Evolutionary conservation across 1,140 invertebrate genomes (phyloP), one percentile per base, ranked within the genome.

Genomic region (Sinonovacula constricta): DNA sequence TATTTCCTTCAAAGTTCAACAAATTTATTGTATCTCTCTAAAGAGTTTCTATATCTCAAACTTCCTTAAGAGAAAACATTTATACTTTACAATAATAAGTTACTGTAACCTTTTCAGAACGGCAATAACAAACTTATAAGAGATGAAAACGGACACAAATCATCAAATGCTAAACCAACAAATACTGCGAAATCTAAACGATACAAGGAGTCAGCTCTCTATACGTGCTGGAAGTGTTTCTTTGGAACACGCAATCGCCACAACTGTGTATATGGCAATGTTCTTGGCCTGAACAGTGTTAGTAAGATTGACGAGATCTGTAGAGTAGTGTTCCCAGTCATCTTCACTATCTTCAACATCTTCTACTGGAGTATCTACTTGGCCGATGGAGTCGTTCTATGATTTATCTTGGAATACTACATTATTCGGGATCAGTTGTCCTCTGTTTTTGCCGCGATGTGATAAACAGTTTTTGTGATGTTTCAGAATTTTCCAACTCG

Each of bases 251-350:
- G 79, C 2, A 78, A 74, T 33, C 62, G 36, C 10, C 53, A 68
- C 30, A 49, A 68, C 28, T 53, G 24, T 14, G 15, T 68, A 56
- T 39, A 30, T 53, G 22, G 63, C 30, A 45, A 60, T 71, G 66
- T 65, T 15, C 51, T 82, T 26, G 87, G 85, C 2, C 69, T 87
- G 3, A 88, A 89, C 77, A 89, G 88, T 72, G 85, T 89, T 53
- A 91, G 90, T 72, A 89, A 91, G 85, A 91, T 93, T 39, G 93
- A 93, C 83, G 91, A 91, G 18, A 88, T 91, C 33, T 84, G 92
- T 4, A 77, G 92, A 5, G 84, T 92, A 54, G 79, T 92, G 26
- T 93, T 93, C 83, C 92, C 93, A 2, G 77, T 91, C 0, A 85
- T 88, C 0, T 93, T 93, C 83, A 79, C 87, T 22, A 81, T 90